Evolutionary conservation across 2,113 vertebrate genomes (phyloP).

Genomic region (Aviceda subcristata): DNA sequence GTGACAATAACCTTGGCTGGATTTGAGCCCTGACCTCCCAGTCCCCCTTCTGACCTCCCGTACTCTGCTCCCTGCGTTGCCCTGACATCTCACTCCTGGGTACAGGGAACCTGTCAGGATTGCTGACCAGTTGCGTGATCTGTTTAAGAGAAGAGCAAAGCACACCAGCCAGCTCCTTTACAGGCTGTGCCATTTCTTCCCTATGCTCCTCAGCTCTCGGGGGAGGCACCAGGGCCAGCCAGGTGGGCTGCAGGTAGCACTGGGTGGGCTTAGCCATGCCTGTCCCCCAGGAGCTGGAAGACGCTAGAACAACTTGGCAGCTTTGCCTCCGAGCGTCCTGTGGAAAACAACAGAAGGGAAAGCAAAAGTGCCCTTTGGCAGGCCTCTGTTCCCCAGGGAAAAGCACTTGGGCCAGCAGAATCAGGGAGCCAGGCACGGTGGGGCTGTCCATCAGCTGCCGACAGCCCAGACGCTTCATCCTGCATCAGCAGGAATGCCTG

Average conservation of each 20-base stretch:
- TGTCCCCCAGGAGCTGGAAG: background rate
- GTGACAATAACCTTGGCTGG: background rate
- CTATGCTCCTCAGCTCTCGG: rapidly evolving
- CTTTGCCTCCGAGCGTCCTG: background rate
- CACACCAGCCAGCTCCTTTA: background rate
- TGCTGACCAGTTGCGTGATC: background rate
- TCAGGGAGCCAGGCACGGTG: background rate
- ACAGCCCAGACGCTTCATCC: background rate
- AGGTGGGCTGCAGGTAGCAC: background rate
- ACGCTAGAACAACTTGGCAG: background rate
- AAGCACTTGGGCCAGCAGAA: background rate
- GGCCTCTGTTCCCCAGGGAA: background rate
- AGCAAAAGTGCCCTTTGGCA: background rate
- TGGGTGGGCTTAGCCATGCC: background rate
- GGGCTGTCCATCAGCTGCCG: background rate
- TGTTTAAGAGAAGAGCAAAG: background rate
- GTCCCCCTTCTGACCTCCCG: background rate
- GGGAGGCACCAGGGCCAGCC: background rate
- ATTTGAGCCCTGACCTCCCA: background rate
- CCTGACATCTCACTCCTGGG: rapidly evolving
- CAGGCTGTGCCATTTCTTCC: background rate
- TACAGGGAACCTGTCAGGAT: background rate
- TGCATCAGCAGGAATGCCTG: background rate
- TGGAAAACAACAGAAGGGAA: background rate
- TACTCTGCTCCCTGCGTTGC: background rate